Percentiles rank a stretch among this genome's conserved stretches.
Evolutionary conservation across 2,113 vertebrate species (phyloP).

Genomic region (Myxocyprinus asiaticus): DNA sequence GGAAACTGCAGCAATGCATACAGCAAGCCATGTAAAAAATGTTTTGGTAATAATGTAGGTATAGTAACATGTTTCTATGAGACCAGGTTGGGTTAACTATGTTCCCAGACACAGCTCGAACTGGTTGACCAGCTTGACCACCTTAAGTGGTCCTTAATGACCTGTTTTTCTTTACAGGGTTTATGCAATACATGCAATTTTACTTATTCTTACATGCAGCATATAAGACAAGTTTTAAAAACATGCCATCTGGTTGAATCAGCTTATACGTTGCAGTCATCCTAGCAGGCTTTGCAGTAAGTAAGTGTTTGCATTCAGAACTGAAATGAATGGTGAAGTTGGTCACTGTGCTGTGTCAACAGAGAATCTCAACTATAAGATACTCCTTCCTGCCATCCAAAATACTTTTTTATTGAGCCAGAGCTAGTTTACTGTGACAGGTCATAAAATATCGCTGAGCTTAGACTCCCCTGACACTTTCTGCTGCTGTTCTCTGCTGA

Average conservation of each 20-base stretch:
- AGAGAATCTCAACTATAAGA: constrained; percentile 82
- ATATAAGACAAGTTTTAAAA: background rate
- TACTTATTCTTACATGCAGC: background rate
- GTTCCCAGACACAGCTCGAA: no score
- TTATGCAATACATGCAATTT: background rate
- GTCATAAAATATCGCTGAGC: constrained; percentile 62
- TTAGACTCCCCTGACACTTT: constrained; percentile 38
- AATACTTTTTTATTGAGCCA: constrained; percentile 76
- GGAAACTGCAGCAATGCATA: no score
- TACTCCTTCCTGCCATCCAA: constrained; percentile 75
- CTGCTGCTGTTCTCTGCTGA: constrained; percentile 16
- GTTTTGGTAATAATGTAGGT: no score
- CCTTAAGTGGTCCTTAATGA: background rate
- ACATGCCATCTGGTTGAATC: constrained; percentile 70
- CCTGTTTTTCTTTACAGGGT: background rate
- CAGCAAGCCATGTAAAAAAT: no score
- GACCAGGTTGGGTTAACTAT: no score
- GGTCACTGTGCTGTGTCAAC: constrained; percentile 76
- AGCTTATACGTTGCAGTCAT: constrained; percentile 68
- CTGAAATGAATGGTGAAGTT: constrained; percentile 79
- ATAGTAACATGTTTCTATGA: no score
- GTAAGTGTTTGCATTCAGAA: constrained; percentile 80
- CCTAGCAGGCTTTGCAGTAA: constrained; percentile 80
- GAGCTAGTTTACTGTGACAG: constrained; percentile 74
- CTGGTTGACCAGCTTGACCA: background rate